Conservation (phyloP, 2,113 vertebrate species). For the Morone saxatilis region DNA sequence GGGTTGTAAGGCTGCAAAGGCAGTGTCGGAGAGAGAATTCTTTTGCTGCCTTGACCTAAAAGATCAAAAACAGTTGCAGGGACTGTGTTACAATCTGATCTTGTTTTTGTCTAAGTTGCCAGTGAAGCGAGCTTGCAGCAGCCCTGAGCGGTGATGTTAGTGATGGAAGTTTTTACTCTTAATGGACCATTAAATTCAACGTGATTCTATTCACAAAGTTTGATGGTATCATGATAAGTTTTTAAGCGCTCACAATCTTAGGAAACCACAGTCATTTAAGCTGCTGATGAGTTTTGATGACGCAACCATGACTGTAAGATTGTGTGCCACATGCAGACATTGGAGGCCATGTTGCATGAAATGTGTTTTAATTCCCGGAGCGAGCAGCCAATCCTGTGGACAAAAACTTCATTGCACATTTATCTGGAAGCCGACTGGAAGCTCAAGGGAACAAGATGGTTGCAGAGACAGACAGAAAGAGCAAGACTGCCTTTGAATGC, state of each 20-base stretch:
- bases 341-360: conserved; percentile 29
- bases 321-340: conserved; percentile 55
- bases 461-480: conserved; percentile 42
- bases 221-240: conserved; percentile 2
- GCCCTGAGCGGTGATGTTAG: conserved; percentile 61
- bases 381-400: conserved; percentile 63
- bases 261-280: conserved; percentile 50
- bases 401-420: conserved; percentile 14
- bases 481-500: conserved; percentile 36
- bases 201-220: background rate
- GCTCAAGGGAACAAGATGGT: conserved; percentile 18
- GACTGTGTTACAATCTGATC: conserved; percentile 32
- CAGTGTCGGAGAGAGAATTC: conserved; percentile 50
- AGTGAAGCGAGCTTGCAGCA: conserved; percentile 51
- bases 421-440: conserved; percentile 10
- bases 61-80: conserved; percentile 72
- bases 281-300: conserved; percentile 17
- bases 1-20: conserved; percentile 63
- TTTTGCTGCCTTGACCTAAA: conserved; percentile 75
- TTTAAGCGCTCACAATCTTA: conserved; percentile 52
- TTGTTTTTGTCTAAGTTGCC: background rate
- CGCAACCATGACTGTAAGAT: conserved; percentile 59
- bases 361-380: conserved; percentile 16
- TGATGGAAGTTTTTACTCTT: conserved; percentile 18
- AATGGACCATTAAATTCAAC: conserved; percentile 10